Evolutionary conservation across 2,888 invertebrate species (phyloP), one percentile per base, ranked within the genome.

Genomic region (Lepidochitona cinerea): DNA sequence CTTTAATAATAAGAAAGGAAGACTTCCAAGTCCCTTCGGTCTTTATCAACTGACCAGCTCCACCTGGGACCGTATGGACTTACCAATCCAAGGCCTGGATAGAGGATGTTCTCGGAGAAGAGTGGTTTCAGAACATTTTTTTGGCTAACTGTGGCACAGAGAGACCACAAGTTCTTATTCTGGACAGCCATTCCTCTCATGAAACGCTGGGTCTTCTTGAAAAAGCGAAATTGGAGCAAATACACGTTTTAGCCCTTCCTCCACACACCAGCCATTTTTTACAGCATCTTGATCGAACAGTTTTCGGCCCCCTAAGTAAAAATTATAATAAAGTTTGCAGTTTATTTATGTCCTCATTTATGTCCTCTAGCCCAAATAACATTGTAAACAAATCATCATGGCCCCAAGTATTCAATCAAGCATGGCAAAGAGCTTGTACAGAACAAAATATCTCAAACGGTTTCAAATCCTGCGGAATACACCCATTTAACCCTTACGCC

Each of bases 141-240:
- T 53, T 83, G n/a, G 65, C 64, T 7, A 29, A 78, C 73, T 83
- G 82, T 72, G 81, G 81, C 23, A 49, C 73, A 9, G 72, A 75
- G n/a, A 70, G 83, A n/a, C 81, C 84, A 4, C 82, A 81, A 41
- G 73, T 84, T 0, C 69, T 82, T 0, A 74, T 83, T 32, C 65
- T 83, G 32, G 83, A 83, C 64, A 78, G 79, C 12, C 80, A 82
- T 68, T n/a, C n/a, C n/a, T n/a, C n/a, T n/a, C n/a, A n/a, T n/a
- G 80, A 81, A 73, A 74, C 72, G 1, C 68, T 79, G 6, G 77
- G 71, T 0, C 71, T 81, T 18, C 52, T 82, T 7, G 78, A 80
- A 54, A 33, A 70, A 37, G 80, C 81, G 3, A 74, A 70, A 18
- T 66, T 74, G 23, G 71, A 82, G 35, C 59, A 68, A 5, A 76